These are phyloP conservation scores for Rhizoglyphus robini DNA, from an alignment of 1,140 invertebrate genomes.

Conservation along the genomic window DNA sequence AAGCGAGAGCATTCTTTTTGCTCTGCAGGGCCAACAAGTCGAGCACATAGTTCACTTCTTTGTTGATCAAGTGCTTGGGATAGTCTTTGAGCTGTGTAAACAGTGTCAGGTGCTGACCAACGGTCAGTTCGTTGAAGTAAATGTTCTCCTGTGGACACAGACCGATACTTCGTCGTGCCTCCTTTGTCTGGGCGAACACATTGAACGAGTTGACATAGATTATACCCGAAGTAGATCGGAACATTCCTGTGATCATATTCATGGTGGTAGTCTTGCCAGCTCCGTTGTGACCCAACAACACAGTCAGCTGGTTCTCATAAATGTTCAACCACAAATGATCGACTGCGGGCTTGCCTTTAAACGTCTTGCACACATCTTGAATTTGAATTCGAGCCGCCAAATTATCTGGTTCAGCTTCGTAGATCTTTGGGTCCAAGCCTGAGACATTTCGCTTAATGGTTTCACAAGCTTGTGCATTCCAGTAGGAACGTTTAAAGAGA, in stretches of 20 bases:
- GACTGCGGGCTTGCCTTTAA: conserved; percentile 51
- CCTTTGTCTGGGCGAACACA: conserved; percentile 38
- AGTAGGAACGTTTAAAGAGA: conserved; percentile 35
- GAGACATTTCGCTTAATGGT: neutral
- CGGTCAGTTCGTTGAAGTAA: conserved; percentile 36
- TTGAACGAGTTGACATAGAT: conserved; percentile 53
- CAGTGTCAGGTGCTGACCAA: conserved; percentile 23
- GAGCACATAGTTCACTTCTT: conserved; percentile 35
- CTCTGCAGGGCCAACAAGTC: conserved; percentile 40
- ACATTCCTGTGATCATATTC: conserved; percentile 59
- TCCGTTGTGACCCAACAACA: conserved; percentile 74
- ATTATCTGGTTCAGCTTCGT: conserved; percentile 32
- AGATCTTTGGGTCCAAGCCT: conserved; percentile 10
- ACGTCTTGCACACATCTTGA: neutral
- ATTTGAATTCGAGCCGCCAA: conserved; percentile 22
- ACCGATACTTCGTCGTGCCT: conserved; percentile 55
- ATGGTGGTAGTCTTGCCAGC: conserved; percentile 65
- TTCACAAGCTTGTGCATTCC: conserved; percentile 31
- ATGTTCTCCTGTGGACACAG: conserved; percentile 65
- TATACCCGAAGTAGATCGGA: conserved; percentile 51
- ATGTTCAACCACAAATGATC: conserved; percentile 52
- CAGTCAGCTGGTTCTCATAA: conserved; percentile 68
- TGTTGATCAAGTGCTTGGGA: conserved; percentile 38
- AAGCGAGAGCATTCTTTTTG: conserved; percentile 49
- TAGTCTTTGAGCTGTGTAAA: conserved; percentile 44